Evolutionary conservation across 2,888 invertebrate species (phyloP), one percentile per base, ranked within the genome.

Genomic region (Drosophila neotestacea): DNA sequence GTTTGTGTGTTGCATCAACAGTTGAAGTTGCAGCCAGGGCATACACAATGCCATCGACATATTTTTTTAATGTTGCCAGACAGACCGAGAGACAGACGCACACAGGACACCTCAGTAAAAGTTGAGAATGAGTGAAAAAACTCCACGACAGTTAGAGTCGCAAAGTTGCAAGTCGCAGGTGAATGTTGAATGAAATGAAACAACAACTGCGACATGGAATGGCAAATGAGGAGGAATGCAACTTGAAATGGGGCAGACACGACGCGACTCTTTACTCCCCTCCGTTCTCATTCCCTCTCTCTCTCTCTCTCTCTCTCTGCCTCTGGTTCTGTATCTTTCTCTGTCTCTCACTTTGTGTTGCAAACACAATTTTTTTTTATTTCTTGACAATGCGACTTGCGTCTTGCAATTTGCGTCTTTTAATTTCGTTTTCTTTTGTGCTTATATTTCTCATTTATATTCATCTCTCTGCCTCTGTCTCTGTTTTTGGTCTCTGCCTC

Each of bases 341-440:
- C 22, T 36, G 6, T 4, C 36, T 11, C n/a, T n/a, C 28, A 4
- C 36, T 7, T 28, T 30, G 11, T 39, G 52, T 42, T 41, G 54
- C 54, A 66, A 70, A 79, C 46, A 50, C 50, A 66, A 56, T 61
- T 32, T 64, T 67, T 46, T 63, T 66, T 71, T 62, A 70, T 64
- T 71, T 48, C 63, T 65, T 65, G 75, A 73, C 71, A 73, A 72
- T 56, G 46, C 56, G 10, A 46, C 39, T 34, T 48, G 63, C 54
- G 16, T 39, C 51, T 54, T 50, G 48, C 75, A 70, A 70, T 69
- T 76, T 84, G 64, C 74, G 77, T 85, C 56, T 64, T 84, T 82
- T 83, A 85, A 88, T 88, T 84, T 84, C 88, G 75, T 88, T 88
- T 84, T 85, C 78, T 79, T 83, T 88, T 76, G 68, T 70, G 70